Conservation (phyloP, 2,888 invertebrate species). For the Copidosoma aretas region DNA sequence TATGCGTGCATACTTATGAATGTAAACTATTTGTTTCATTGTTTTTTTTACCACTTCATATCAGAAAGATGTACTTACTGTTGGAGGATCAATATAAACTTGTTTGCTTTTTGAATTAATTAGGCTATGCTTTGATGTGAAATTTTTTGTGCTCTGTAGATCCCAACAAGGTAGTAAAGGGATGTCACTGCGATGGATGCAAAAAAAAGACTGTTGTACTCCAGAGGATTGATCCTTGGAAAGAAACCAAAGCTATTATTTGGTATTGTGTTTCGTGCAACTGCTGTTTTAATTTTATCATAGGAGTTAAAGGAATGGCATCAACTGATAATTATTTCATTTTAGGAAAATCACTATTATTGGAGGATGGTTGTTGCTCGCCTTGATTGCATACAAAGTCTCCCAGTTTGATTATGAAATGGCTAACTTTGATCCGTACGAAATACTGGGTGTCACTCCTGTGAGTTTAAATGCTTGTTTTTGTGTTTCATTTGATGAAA, state of each 20-base stretch:
- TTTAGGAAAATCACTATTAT: slow-evolving; percentile 79
- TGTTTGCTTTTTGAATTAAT: neutral
- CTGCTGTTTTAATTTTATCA: slow-evolving; percentile 1
- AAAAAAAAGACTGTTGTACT: slow-evolving; percentile 81
- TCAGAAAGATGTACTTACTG: too few species aligned
- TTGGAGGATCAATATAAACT: neutral
- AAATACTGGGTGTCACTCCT: slow-evolving; percentile 88
- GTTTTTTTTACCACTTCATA: too few species aligned
- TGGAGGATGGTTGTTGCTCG: slow-evolving; percentile 82
- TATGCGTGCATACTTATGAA: too few species aligned
- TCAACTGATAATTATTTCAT: slow-evolving; percentile 2
- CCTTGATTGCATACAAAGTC: slow-evolving; percentile 86
- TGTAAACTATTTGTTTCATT: too few species aligned
- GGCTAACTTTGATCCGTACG: slow-evolving; percentile 98
- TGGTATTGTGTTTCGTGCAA: slow-evolving; percentile 60
- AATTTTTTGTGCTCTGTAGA: slow-evolving; percentile 65
- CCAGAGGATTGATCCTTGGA: slow-evolving; percentile 88
- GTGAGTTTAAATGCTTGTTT: slow-evolving; percentile 61
- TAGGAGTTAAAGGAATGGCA: neutral
- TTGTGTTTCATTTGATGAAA: slow-evolving; percentile 1
- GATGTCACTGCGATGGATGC: slow-evolving; percentile 91
- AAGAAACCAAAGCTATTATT: slow-evolving; percentile 78
- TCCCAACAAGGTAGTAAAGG: slow-evolving; percentile 76
- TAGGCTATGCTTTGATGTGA: neutral
- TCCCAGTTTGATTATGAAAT: slow-evolving; percentile 98